Evolutionary conservation across 2,888 invertebrate species (phyloP), one percentile per base, ranked within the genome.

Genomic region (Drosophila meridionalis): DNA sequence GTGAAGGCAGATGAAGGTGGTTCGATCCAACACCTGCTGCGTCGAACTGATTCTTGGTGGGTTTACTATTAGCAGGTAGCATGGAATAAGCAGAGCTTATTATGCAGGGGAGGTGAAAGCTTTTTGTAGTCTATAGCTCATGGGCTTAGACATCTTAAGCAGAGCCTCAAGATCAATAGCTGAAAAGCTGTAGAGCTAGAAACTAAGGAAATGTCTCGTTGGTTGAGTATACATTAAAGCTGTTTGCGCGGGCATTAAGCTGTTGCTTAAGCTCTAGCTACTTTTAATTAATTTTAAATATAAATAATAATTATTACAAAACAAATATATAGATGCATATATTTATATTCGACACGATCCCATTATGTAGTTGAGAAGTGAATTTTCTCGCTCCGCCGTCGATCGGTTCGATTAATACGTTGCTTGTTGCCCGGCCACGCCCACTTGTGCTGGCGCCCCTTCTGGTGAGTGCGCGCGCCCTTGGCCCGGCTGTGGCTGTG

Each of bases 391-490:
- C 40, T 14, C 6, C 55, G 14, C 38, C 3, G 38, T 40, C 52
- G 69, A 67, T 62, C 59, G 43, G 45, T 62, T 43, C 59, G 73
- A 73, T 74, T 73, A 74, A 63, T 59, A 74, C 73, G 38, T 55
- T 55, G 59, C 52, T 64, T 59, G 38, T 32, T 32, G 52, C 57
- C 28, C 4, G 28, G 7, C 9, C 30, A 50, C 42, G 11, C 57
- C 45, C 30, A 20, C 26, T 57, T 8, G 36, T 34, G 40, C 43
- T 26, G 26, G 12, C 2, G 42, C 4, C 11, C 30, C 20, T 7
- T 20, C 42, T 3, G 14, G 5, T 45, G 42, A 11, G 42, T 42
- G 42, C n/a, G 42, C 7, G 8, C 12, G 9, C 14, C 45, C 11
- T 28, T 20, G 2, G 12, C 32, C 30, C 5, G 26, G 7, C 34